phyloP scores from a whole-genome alignment of 2,797 vertebrate genomes.

The Catamblyrhynchus diadema region DNA sequence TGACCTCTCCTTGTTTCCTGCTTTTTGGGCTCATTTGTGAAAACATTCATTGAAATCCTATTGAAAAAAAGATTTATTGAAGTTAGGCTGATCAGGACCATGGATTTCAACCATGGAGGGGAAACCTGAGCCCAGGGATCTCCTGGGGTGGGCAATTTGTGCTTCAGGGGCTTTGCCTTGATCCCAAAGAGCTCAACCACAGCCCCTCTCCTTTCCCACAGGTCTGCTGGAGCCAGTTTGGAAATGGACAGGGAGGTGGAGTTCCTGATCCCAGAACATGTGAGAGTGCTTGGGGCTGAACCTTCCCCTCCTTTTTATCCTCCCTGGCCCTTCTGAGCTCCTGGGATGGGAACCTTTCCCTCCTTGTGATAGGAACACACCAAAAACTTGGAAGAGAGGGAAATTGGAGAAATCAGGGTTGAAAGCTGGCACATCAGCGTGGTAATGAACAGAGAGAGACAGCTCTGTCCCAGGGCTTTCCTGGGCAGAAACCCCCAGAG shows the following conservation, averaged over 20 bases:
- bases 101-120: not conserved
- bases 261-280: fast-evolving
- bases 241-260: not conserved
- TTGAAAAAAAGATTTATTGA: not conserved
- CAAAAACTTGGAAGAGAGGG: not conserved
- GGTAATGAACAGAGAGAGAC: too few species aligned
- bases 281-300: not conserved
- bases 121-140: not conserved
- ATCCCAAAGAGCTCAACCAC: not conserved
- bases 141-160: not conserved
- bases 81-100: not conserved
- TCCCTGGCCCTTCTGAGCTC: not conserved
- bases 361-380: fast-evolving
- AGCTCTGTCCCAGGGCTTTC: too few species aligned
- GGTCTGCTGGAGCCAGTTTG: not conserved
- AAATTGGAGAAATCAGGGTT: too few species aligned
- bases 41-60: not conserved
- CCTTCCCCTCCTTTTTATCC: not conserved
- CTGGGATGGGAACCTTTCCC: not conserved
- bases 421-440: not conserved
- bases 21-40: not conserved
- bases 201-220: not conserved
- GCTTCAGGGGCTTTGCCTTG: not conserved
- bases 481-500: too few species aligned
- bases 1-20: not conserved